These are phyloP conservation scores for Magallana nippona DNA, from an alignment of 2,888 invertebrate genomes.

Conservation along the genomic window DNA sequence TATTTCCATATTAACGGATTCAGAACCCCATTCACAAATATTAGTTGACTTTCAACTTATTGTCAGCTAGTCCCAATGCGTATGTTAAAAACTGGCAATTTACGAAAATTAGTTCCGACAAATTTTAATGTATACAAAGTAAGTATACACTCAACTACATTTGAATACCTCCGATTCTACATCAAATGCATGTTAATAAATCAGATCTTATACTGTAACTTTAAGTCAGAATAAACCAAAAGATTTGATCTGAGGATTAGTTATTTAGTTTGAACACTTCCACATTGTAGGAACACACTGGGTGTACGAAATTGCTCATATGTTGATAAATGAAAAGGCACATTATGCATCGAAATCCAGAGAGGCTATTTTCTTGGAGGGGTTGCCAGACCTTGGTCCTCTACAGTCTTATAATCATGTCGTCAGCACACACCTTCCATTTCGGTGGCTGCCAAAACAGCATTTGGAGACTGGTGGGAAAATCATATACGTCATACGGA, in stretches of 20 bases:
- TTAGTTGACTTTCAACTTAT: too few species aligned
- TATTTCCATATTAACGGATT: too few species aligned
- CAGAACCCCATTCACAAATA: too few species aligned
- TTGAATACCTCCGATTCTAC: too few species aligned
- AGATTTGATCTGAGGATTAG: not conserved
- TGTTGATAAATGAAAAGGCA: not conserved
- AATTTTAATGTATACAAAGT: too few species aligned
- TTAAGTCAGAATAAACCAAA: too few species aligned
- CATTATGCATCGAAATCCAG: not conserved
- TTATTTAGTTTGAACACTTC: not conserved
- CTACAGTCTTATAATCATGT: not conserved
- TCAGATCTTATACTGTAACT: too few species aligned
- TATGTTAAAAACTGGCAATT: too few species aligned
- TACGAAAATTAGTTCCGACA: too few species aligned
- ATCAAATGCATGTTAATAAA: too few species aligned
- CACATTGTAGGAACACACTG: conserved; percentile 4
- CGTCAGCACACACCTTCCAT: not conserved
- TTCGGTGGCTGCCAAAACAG: not conserved
- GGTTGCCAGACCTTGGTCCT: not conserved
- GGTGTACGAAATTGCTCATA: not conserved
- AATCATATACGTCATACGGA: not conserved
- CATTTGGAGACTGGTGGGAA: not conserved
- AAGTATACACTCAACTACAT: too few species aligned
- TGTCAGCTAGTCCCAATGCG: too few species aligned
- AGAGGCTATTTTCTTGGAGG: not conserved